These are phyloP conservation scores for Pristionchus exspectatus DNA, from an alignment of 2,888 invertebrate species.

Conservation along the genomic window DNA sequence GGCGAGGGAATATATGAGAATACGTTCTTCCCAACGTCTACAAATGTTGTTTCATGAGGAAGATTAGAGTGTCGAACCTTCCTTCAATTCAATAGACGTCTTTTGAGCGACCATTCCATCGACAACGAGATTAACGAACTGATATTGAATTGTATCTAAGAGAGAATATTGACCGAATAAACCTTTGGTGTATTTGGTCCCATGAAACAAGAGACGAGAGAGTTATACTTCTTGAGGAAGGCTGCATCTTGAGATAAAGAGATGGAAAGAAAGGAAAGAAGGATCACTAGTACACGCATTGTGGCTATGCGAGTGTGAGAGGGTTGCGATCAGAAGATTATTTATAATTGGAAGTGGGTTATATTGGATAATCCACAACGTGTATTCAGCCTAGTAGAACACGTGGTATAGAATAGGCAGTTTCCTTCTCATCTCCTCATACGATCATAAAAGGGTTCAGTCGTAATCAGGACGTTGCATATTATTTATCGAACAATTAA, in stretches of 20 bases:
- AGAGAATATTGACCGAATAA: background rate
- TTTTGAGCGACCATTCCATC: constrained; percentile 21
- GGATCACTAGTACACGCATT: background rate
- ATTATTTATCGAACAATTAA: too few species aligned
- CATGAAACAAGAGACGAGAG: background rate
- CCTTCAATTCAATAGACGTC: background rate
- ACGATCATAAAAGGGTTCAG: too few species aligned
- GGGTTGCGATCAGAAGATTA: constrained; percentile 11
- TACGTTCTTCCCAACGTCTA: background rate
- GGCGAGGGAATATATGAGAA: background rate
- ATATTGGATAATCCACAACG: background rate
- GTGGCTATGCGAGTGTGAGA: background rate
- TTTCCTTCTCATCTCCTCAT: too few species aligned
- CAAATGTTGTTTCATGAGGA: background rate
- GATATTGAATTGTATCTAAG: background rate
- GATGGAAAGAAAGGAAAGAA: background rate
- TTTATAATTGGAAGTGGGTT: background rate
- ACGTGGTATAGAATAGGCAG: too few species aligned
- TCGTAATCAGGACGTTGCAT: too few species aligned
- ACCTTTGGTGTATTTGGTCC: background rate
- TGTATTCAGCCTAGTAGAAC: too few species aligned
- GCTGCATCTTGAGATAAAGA: constrained; percentile 20
- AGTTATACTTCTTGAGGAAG: constrained; percentile 27
- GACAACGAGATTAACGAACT: background rate
- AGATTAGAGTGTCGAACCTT: background rate